Base-by-base conservation (phyloP, 2,797 vertebrate genomes). In the Uromys caudimaculatus region DNA sequence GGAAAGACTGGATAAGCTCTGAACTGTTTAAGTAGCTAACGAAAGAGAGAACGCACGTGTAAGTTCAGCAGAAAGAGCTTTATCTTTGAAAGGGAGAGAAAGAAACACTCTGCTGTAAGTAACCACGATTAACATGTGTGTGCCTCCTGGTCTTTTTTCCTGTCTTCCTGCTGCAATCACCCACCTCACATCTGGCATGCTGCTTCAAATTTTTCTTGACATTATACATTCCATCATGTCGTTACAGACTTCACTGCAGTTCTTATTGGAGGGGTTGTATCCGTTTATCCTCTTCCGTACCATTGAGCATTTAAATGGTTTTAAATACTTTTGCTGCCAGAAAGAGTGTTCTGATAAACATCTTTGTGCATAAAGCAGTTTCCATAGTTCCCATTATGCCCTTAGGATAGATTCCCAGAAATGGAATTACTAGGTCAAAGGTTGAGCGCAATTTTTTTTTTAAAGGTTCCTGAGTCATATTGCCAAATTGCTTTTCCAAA, bases 371-470 rank as follows among this genome's bases (percentile, higher is more conserved):
- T 92, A 91, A 91, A 95, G 95, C 93, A 91, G 95, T 95, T 97
- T 98, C 97, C 83, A 92, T 89, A 78, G 88, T 84, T 95, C 93
- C 90, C 97, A 96, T 97, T 96, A 96, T 94, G 92, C 91, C 97
- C 95, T 94, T 93, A 96, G 93, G 96, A 94, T 87, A 56, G 50
- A 91, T 98, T 97, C 97, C 97, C 97, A 97, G 97, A 97, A 98
- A 97, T 93, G 95, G 96, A 96, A 97, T 97, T 97, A 96, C 89
- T n/a, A 62, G 92, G 96, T 97, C 97, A 96, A 93, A 97, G 97
- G 97, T 93, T 60, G 92, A 91, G 93, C 91, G 94, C 82, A 90
- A 14, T 89, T 77, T 97, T 96, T 97, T 96, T 95, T 97, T 97
- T 95, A 93, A 97, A 97, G 96, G 92, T 96, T 97, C 92, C 94